These are phyloP conservation scores for Drosophila planitibia DNA, from an alignment of 2,888 invertebrate species.

Conservation along the genomic window DNA sequence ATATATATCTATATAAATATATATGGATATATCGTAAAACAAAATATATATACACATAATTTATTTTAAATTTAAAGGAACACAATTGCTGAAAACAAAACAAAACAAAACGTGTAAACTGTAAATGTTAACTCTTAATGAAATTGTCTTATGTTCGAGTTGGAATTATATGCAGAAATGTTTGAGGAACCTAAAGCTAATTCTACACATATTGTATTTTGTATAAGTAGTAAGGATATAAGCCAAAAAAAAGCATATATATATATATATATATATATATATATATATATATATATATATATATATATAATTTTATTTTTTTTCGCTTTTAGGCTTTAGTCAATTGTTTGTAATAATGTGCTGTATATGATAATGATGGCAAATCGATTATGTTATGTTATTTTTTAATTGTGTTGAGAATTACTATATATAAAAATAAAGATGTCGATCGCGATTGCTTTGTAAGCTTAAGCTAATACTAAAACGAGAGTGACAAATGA, in stretches of 20 bases:
- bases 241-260: conserved; percentile 50
- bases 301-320: conserved; percentile 40
- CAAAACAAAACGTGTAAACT: conserved; percentile 50
- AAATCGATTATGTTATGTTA: conserved; percentile 69
- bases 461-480: conserved; percentile 52
- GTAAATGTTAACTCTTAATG: conserved; percentile 42
- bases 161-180: conserved; percentile 30
- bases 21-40: conserved; percentile 52
- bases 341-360: conserved; percentile 71
- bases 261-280: conserved; percentile 24
- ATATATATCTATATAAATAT: conserved; percentile 36
- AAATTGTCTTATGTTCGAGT: conserved; percentile 53
- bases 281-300: conserved; percentile 32
- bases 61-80: conserved; percentile 82
- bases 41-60: conserved; percentile 67
- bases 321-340: conserved; percentile 76
- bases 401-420: conserved; percentile 68
- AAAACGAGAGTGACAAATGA: conserved; percentile 30
- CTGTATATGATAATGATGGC: conserved; percentile 58
- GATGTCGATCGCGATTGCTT: conserved; percentile 41
- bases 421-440: conserved; percentile 31
- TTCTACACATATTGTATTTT: conserved; percentile 46
- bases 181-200: conserved; percentile 32
- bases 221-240: conserved; percentile 44
- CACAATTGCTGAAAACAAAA: conserved; percentile 83